phyloP scores from a whole-genome alignment of 2,797 vertebrate genomes.

The Paguma larvata region DNA sequence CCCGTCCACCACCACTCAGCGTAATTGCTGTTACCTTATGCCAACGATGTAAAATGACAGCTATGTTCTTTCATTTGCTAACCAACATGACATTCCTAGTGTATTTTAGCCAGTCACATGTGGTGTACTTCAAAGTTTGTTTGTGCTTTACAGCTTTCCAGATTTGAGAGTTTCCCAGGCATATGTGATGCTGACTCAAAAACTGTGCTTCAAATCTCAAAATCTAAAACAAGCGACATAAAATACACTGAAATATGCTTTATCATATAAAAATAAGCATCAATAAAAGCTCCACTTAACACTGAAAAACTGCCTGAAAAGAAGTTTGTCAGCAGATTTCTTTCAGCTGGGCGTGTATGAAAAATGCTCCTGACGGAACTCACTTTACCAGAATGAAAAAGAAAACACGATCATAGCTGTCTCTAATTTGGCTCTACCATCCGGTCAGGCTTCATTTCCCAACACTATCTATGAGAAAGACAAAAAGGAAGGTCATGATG shows the following conservation, averaged over 20 bases:
- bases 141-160: conserved; percentile 56
- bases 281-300: conserved; percentile 39
- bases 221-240: conserved; percentile 65
- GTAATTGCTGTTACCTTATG: background rate
- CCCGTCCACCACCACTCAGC: conserved; percentile 17
- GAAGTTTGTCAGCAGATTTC: conserved; percentile 59
- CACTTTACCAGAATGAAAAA: background rate
- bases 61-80: conserved; percentile 41
- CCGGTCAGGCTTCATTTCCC: background rate
- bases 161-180: conserved; percentile 60
- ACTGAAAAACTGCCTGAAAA: conserved; percentile 6
- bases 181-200: conserved; percentile 55
- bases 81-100: background rate
- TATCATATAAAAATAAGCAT: conserved; percentile 56
- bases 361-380: background rate
- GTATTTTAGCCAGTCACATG: conserved; percentile 41
- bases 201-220: conserved; percentile 51
- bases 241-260: conserved; percentile 43
- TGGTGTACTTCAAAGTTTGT: conserved; percentile 39
- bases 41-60: conserved; percentile 43
- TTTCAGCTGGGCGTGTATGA: background rate
- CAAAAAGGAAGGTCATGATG: background rate
- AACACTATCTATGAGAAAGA: background rate
- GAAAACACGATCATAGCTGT: background rate
- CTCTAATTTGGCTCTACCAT: background rate